Base-by-base conservation (phyloP, 2,888 invertebrate genomes). In the Hirtodrosophila duncani region DNA sequence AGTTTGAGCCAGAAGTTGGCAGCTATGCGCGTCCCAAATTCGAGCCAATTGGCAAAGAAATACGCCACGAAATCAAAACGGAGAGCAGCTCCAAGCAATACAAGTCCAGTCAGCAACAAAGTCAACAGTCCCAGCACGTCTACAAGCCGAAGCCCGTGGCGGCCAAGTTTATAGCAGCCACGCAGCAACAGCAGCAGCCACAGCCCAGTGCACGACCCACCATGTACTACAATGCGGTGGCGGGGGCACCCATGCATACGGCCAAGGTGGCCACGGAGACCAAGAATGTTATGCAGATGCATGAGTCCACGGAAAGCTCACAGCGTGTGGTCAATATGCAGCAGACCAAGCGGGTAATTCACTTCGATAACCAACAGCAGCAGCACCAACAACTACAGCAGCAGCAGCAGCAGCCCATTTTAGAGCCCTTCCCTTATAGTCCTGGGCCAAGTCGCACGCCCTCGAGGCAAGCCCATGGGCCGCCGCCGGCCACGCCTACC, bases 201-300 rank as follows among this genome's bases (percentile, higher is more conserved):
- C 27, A 53, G 42, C 89, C 89, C 2, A 89, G 89, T 3, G 86
- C 88, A 2, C 88, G 88, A 46, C 83, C 84, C 0, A 89, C 87
- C 33, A 89, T 87, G 85, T 90, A 85, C 85, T 89, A 89, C 85
- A 88, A 88, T 52, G 89, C 89, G 1, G 88, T 89, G 8, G 88
- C 90, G 1, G 89, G 89, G 7, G 84, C 88, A 8, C 91, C 90
- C 1, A 87, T 88, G 74, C 90, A 90, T 39, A 90, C 89, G 63
- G 90, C 91, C 0, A 84, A 86, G 46, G 87, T 91, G 37, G 91
- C 91, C 34, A 91, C 91, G 0, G 92, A 92, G 84, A 91, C 90
- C 2, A 91, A 91, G 43, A 92, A 92, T 68, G 89, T 90, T n/a
- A 90, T 92, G 83, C 89, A 91, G 68, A 91, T 92, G 88, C 90